Evolutionary conservation across 2,113 vertebrate species (phyloP).

Genomic region (Taurulus bubalis): DNA sequence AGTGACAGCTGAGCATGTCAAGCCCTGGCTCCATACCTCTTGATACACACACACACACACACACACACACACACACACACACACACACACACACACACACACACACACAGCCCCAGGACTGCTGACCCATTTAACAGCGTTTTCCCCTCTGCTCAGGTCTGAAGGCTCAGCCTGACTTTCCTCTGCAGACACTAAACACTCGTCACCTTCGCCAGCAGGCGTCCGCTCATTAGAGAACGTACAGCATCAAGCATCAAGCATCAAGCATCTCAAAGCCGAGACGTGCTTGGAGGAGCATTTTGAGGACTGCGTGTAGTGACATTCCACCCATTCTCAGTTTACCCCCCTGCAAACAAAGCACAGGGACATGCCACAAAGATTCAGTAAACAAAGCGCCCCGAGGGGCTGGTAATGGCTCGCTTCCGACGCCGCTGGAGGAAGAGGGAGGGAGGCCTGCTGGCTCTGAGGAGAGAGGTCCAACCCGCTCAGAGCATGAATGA

Average conservation of each 20-base stretch:
- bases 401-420: slow-evolving; percentile 55
- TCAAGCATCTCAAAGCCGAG: slow-evolving; percentile 8
- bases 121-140: slow-evolving; percentile 47
- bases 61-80: neutral
- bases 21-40: slow-evolving; percentile 55
- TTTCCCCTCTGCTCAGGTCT: slow-evolving; percentile 31
- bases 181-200: neutral
- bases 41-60: slow-evolving; percentile 4
- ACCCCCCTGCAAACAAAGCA: neutral
- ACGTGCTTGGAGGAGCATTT: neutral
- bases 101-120: slow-evolving; percentile 15
- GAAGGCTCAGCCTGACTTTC: slow-evolving; percentile 22
- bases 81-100: slow-evolving; percentile 20
- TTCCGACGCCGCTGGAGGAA: slow-evolving; percentile 57
- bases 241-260: too few relatives aligned
- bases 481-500: slow-evolving; percentile 33
- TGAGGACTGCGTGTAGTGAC: neutral
- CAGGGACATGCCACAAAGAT: neutral
- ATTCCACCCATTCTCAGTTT: neutral
- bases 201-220: neutral
- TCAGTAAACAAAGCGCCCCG: slow-evolving; percentile 40
- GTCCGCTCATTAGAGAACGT: neutral
- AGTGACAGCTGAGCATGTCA: slow-evolving; percentile 67
- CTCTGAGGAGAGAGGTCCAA: slow-evolving; percentile 22
- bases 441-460: slow-evolving; percentile 57